Conservation (phyloP, 2,797 vertebrate species). For the Chelidonichthys spinosus region DNA sequence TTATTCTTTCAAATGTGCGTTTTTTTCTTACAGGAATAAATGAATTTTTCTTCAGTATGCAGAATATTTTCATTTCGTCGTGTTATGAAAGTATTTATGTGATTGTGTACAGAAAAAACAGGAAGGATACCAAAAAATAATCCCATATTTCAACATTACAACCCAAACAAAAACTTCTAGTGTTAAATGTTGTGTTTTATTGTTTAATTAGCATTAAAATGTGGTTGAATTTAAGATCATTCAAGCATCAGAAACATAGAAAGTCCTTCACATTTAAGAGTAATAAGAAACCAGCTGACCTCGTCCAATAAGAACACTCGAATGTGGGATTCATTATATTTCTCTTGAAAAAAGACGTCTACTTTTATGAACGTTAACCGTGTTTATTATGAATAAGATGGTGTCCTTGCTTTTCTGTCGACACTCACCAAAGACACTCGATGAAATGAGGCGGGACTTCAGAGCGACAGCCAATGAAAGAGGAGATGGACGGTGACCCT, state of each 20-base stretch:
- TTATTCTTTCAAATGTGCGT: conserved; percentile 10
- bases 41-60: not conserved
- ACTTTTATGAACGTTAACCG: not conserved
- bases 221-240: not conserved
- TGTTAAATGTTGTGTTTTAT: no score
- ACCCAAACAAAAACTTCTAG: no score
- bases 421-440: conserved; percentile 9
- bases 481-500: conserved; percentile 7
- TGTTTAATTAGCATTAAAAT: no score
- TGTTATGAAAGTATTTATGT: conserved; percentile 23
- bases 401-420: conserved; percentile 4
- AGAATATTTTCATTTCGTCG: conserved; percentile 35
- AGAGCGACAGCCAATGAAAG: conserved; percentile 11
- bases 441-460: conserved; percentile 4
- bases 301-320: not conserved
- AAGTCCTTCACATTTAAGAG: not conserved
- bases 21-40: conserved; percentile 8
- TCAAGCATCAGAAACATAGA: conserved; percentile 5
- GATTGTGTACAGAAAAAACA: conserved; percentile 5
- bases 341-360: not conserved
- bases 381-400: not conserved
- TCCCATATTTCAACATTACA: not conserved
- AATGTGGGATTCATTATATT: not conserved
- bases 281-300: not conserved
- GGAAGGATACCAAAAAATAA: not conserved